A percentile compares a stretch with the other conserved stretches of the same genome.
phyloP scores from a whole-genome alignment of 2,888 invertebrate species.

The Pollenia griseotomentosa region DNA sequence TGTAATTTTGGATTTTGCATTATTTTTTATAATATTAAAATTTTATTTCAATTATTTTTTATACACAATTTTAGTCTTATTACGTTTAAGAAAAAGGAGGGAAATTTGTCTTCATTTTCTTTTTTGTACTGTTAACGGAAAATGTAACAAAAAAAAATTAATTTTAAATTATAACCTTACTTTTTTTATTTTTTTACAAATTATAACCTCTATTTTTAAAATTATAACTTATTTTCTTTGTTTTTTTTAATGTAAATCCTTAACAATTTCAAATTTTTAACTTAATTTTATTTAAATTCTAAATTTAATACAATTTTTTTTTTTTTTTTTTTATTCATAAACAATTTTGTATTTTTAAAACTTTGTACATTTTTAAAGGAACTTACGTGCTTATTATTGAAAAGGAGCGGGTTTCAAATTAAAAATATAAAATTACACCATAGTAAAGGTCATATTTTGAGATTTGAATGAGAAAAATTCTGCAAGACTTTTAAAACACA shows the following conservation, averaged over 20 bases:
- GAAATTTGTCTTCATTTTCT: neutral
- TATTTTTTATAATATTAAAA: neutral
- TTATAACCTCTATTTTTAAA: no score
- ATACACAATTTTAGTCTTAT: neutral
- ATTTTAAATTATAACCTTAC: neutral
- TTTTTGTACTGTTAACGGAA: no score
- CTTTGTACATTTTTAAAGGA: slow-evolving; percentile 77
- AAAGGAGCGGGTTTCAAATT: slow-evolving; percentile 66
- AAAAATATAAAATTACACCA: slow-evolving; percentile 51
- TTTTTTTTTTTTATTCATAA: neutral
- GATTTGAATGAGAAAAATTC: neutral
- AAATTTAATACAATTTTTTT: neutral
- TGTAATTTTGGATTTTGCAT: no score
- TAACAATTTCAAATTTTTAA: neutral
- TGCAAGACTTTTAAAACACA: no score
- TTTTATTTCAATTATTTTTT: neutral
- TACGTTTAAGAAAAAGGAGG: neutral
- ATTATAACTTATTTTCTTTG: no score
- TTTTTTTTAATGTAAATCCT: neutral
- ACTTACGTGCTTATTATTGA: slow-evolving; percentile 77
- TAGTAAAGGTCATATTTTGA: neutral
- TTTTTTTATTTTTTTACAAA: neutral
- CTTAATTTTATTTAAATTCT: slow-evolving; percentile 3
- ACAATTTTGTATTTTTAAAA: slow-evolving; percentile 21
- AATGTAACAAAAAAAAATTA: no score